Base-by-base conservation (phyloP, 2,113 vertebrate genomes). In the Thryonomys swinderianus region DNA sequence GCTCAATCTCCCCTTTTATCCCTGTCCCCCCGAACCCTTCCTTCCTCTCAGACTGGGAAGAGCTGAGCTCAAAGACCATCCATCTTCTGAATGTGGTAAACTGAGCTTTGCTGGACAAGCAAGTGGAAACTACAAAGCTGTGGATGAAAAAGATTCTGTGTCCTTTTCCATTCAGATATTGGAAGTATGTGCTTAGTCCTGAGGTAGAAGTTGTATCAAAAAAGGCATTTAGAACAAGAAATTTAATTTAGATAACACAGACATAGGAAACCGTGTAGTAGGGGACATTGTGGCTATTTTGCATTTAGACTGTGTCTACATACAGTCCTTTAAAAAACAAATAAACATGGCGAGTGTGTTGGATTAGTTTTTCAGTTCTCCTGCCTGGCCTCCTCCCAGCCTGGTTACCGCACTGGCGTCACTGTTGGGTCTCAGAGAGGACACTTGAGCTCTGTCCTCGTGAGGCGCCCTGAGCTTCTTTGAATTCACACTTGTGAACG, bases 161-260 rank as follows among this genome's bases (percentile, higher is more conserved):
- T 62, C 37, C 62, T 88, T 45, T 86, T 55, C 2, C n/a, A 37
- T 40, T 81, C 55, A 86, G 45, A 48, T 48, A 13, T 51, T 57
- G 55, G 90, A 78, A 62, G 6, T 79, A 21, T 6, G 10, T 32
- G 66, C 42, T 90, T 94, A 61, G n/a, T 59, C 13, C 40, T 30
- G 51, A 95, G 51, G 32, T 20, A 82, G 90, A 73, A 27, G 27
- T 88, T 32, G 1, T 55, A n/a, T 21, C 51, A n/a, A n/a, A 80
- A 94, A 85, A 40, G 5, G 51, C 74, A n/a, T 59, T 95, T 79
- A 86, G 93, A 91, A 64, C 87, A 94, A 48, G 51, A 40, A 61
- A 73, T 53, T 62, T 27, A 84, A 48, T 92, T 92, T 66, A 69
- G n/a, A 13, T 42, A 76, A 67, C 6, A 45, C 42, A 94, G 51